These are phyloP conservation scores for Dromiciops gliroides DNA, from an alignment of 2,113 vertebrate species.

Conservation along the genomic window DNA sequence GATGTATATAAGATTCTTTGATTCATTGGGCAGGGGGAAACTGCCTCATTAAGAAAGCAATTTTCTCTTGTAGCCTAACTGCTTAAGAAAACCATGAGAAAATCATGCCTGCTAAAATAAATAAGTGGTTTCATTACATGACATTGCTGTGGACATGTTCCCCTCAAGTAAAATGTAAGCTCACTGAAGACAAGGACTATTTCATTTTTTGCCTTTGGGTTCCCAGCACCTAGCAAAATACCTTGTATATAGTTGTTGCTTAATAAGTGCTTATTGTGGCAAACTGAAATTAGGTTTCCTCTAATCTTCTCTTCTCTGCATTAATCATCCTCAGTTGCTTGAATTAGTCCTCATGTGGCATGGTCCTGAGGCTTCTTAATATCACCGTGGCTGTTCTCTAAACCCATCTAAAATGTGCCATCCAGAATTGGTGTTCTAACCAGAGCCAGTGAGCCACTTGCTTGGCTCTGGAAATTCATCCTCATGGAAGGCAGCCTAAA, in stretches of 20 bases:
- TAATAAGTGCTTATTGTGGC: not conserved
- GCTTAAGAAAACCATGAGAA: not conserved
- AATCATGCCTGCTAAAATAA: not conserved
- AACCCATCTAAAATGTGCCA: not conserved
- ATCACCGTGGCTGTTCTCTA: not conserved
- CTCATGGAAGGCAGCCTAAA: not conserved
- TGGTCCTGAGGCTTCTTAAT: not conserved
- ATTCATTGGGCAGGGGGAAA: not conserved
- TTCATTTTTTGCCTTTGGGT: not conserved
- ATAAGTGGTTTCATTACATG: not conserved
- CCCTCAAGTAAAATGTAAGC: not conserved
- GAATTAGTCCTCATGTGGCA: not conserved
- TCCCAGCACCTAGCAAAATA: not conserved
- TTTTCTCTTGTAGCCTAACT: not conserved
- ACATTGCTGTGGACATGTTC: not conserved
- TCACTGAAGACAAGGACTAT: not conserved
- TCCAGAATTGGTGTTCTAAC: not conserved
- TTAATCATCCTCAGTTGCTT: not conserved
- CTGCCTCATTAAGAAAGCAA: not conserved
- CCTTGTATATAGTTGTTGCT: not conserved
- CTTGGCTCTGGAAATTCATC: not conserved
- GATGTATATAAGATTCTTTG: not conserved
- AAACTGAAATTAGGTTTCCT: not conserved
- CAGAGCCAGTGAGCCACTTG: not conserved
- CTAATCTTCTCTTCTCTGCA: not conserved